Conservation (phyloP, 2,888 invertebrate genomes). For the Drosophila ochracea region DNA sequence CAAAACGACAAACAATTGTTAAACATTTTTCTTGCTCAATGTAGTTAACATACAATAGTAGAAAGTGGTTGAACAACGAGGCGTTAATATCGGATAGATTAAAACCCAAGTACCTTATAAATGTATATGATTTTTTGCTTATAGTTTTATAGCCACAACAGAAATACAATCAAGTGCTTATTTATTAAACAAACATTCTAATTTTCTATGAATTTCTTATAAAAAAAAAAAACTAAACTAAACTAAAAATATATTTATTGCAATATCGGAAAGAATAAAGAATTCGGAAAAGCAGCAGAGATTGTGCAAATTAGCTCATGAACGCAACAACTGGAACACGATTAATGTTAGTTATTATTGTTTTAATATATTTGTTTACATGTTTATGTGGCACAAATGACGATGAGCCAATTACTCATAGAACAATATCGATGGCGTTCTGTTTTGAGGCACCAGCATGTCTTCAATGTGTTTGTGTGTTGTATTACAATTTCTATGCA, state of each 20-base stretch:
- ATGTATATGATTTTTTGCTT: slow-evolving; percentile 71
- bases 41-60: slow-evolving; percentile 63
- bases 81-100: slow-evolving; percentile 58
- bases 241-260: slow-evolving; percentile 43
- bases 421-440: slow-evolving; percentile 32
- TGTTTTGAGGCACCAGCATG: slow-evolving; percentile 32
- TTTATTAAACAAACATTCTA: slow-evolving; percentile 52
- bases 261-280: slow-evolving; percentile 21
- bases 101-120: slow-evolving; percentile 81
- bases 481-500: slow-evolving; percentile 40
- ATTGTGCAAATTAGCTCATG: slow-evolving; percentile 7
- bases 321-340: slow-evolving; percentile 33
- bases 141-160: slow-evolving; percentile 55
- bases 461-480: slow-evolving; percentile 41
- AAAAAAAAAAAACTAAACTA: slow-evolving; percentile 3
- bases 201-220: slow-evolving; percentile 35
- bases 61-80: slow-evolving; percentile 32
- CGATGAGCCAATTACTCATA: slow-evolving; percentile 9
- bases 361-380: slow-evolving; percentile 25
- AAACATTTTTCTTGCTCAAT: slow-evolving; percentile 63
- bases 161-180: slow-evolving; percentile 51
- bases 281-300: neutral
- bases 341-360: slow-evolving; percentile 34
- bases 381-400: slow-evolving; percentile 13
- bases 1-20: slow-evolving; percentile 57